Evolutionary conservation across 1,140 invertebrate genomes (phyloP), one percentile per base, ranked within the genome.

Genomic region (Vollenhovia emeryi): DNA sequence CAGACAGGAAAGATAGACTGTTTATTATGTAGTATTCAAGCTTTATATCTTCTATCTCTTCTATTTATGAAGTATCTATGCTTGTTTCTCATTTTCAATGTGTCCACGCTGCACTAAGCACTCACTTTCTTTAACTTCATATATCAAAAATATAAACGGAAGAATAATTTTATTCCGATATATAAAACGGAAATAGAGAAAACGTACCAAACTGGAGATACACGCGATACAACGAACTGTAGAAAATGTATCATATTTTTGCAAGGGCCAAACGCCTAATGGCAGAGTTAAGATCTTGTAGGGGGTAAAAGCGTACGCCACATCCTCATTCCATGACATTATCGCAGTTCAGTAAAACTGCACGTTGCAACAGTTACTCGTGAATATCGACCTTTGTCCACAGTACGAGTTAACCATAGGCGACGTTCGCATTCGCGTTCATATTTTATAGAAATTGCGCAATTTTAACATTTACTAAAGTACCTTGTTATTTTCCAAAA

Each of bases 261-360:
- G 55, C 11, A 89, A 30, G 0, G 84, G 89, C 88, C 89, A 90
- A 1, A 62, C 57, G 2, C 89, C 87, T 15, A 83, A 11, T 6
- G 84, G 86, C 36, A 48, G 27, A 27, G 83, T 45, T 18, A 85
- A 1, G 8, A 83, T 3, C 30, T 83, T 85, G 3, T 66, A 9
- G 15, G 68, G 73, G 8, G 21, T 69, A 64, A 80, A 82, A 45
- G 76, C 83, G 30, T 57, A 74, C 0, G 50, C 6, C 0, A 87
- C 11, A 24, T 89, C 75, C 3, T 66, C 60, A 7, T 52, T 62
- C 24, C 24, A 27, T 36, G 48, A 15, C 45, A 68, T 79, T 66
- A n/a, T 79, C 15, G 8, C 18, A 48, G 59, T 82, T 3, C 40
- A n/a, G 3, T 78, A 78, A 2, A 11, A 8, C 5, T 40, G 6